Conservation (phyloP, 2,113 vertebrate species). For the Rana temporaria region DNA sequence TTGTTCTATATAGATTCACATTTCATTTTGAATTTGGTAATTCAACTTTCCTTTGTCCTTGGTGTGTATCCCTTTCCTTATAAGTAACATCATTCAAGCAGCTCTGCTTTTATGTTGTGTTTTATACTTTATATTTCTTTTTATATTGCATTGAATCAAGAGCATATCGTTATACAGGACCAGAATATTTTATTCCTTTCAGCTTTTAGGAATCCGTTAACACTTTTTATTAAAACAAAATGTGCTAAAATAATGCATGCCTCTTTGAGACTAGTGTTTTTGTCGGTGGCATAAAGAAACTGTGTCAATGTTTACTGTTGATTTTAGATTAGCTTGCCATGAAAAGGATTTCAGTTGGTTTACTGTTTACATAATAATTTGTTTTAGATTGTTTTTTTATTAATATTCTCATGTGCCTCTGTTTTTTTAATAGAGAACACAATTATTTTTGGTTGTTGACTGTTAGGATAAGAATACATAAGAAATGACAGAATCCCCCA, state of each 20-base stretch:
- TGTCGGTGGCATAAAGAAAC: neutral
- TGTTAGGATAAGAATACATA: too few relatives aligned
- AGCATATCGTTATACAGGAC: constrained; percentile 5
- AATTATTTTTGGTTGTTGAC: too few relatives aligned
- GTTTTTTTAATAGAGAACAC: too few relatives aligned
- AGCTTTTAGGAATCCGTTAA: constrained; percentile 1
- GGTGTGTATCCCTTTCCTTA: constrained; percentile 2
- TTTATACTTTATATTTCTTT: constrained; percentile 16
- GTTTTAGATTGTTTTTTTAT: too few relatives aligned
- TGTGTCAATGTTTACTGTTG: neutral
- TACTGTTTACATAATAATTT: too few relatives aligned
- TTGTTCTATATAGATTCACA: constrained; percentile 3
- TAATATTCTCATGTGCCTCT: too few relatives aligned
- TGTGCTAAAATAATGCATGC: too few relatives aligned
- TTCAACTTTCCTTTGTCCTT: constrained; percentile 37
- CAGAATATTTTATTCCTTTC: constrained; percentile 7
- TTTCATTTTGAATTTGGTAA: constrained; percentile 21
- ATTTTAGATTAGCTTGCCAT: neutral
- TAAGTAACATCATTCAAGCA: constrained; percentile 20
- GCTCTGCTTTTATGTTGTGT: constrained; percentile 12
- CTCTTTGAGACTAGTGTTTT: neutral
- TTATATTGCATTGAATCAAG: constrained; percentile 22
- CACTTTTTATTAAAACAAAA: neutral
- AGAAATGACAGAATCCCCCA: too few relatives aligned
- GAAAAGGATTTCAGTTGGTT: neutral